These are phyloP conservation scores for Adelges cooleyi DNA, from an alignment of 1,140 invertebrate species.

Conservation along the genomic window DNA sequence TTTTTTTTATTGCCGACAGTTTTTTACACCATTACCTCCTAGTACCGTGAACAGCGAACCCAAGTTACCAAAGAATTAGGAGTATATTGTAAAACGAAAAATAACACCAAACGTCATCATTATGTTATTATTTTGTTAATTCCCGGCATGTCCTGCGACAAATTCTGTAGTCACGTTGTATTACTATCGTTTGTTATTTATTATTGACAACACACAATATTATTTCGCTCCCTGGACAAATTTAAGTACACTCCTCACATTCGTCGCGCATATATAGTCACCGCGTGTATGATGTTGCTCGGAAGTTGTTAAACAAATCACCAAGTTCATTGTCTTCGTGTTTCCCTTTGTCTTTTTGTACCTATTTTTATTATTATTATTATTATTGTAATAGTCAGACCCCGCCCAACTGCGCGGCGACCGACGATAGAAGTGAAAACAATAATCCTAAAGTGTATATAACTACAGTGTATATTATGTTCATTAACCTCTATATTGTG, in stretches of 20 bases:
- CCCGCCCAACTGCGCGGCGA: not conserved
- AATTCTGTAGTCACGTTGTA: conserved; percentile 18
- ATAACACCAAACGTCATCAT: no score
- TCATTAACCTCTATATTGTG: conserved; percentile 11
- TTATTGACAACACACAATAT: conserved; percentile 13
- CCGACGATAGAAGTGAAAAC: not conserved
- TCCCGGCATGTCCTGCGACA: conserved; percentile 7
- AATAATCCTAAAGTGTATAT: not conserved
- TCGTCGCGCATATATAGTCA: no score
- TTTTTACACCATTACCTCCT: no score
- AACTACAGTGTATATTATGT: not conserved
- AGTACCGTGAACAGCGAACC: no score
- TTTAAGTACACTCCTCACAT: conserved; percentile 22
- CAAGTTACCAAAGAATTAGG: no score
- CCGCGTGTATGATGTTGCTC: conserved; percentile 8
- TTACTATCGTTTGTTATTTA: conserved; percentile 3
- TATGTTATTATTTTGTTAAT: conserved; percentile 15
- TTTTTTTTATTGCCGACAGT: no score
- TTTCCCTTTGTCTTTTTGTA: conserved; percentile 15
- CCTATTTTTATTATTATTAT: not conserved
- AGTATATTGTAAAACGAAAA: no score
- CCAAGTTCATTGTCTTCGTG: conserved; percentile 23
- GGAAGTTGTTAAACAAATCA: conserved; percentile 27
- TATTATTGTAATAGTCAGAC: not conserved
- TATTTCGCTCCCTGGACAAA: not conserved